These are phyloP conservation scores for Pseudoatta argentina DNA, from an alignment of 1,140 invertebrate species.

Conservation along the genomic window DNA sequence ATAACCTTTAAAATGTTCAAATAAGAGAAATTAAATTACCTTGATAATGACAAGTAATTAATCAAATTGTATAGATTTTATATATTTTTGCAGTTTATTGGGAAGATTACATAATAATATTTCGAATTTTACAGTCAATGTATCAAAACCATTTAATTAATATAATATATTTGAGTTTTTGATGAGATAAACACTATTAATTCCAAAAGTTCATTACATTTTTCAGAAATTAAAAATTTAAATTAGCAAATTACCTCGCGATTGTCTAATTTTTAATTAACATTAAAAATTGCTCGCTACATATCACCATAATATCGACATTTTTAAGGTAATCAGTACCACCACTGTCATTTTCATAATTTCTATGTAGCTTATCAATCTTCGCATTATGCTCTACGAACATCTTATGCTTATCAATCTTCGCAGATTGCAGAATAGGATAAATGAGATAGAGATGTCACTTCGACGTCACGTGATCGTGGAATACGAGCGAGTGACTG, in stretches of 20 bases:
- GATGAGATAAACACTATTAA: neutral
- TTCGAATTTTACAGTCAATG: neutral
- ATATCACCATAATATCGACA: neutral
- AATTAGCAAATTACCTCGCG: neutral
- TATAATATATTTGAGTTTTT: neutral
- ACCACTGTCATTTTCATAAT: neutral
- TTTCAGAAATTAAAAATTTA: neutral
- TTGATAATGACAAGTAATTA: neutral
- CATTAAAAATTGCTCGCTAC: neutral
- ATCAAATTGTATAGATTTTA: neutral
- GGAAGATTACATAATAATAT: neutral
- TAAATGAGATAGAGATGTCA: constrained; percentile 9
- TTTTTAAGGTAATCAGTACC: neutral
- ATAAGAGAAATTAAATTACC: neutral
- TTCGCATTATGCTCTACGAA: neutral
- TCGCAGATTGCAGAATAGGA: neutral
- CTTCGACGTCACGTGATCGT: neutral
- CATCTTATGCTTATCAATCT: neutral
- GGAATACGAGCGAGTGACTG: neutral
- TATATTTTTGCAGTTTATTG: neutral
- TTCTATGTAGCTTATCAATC: constrained; percentile 3
- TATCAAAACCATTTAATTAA: neutral
- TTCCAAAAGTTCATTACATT: neutral
- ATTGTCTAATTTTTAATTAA: constrained; percentile 2
- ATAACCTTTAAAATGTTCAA: neutral